Conservation (phyloP, 1,140 invertebrate genomes). For the Drosophila azteca region DNA sequence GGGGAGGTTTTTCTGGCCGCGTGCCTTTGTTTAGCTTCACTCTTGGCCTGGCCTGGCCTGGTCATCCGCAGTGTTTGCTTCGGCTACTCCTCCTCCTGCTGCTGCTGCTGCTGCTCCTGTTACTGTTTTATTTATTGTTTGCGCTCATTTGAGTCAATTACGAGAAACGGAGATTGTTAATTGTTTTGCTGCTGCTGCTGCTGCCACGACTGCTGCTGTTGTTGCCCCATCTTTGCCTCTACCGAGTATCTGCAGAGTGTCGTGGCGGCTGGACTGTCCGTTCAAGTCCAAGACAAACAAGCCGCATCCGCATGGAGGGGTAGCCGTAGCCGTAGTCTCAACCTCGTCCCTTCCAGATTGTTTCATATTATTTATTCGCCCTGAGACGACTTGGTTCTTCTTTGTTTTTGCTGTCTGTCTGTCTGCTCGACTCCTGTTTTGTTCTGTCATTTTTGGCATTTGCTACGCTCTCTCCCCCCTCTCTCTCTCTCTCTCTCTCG, state of each 20-base stretch:
- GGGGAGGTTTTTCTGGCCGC: too few relatives aligned
- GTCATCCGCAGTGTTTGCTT: conserved; percentile 49
- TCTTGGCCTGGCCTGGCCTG: conserved; percentile 5
- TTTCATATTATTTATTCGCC: conserved; percentile 67
- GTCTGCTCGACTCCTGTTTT: conserved; percentile 27
- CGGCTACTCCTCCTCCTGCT: conserved; percentile 17
- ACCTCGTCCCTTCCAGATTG: conserved; percentile 28
- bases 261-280: neutral
- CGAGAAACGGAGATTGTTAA: conserved; percentile 77
- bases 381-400: conserved; percentile 33
- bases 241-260: conserved; percentile 4
- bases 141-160: conserved; percentile 79
- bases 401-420: conserved; percentile 44
- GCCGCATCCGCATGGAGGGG: conserved; percentile 32
- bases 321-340: too few relatives aligned
- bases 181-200: conserved; percentile 61
- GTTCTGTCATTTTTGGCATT: conserved; percentile 66
- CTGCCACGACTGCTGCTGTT: too few relatives aligned
- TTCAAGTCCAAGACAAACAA: conserved; percentile 73
- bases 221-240: too few relatives aligned
- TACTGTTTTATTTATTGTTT: conserved; percentile 79
- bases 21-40: too few relatives aligned
- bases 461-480: conserved; percentile 15
- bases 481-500: too few relatives aligned
- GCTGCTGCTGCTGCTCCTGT: conserved; percentile 35